Base-by-base conservation (phyloP, 2,113 vertebrate genomes). In the Tretioscincus oriximinensis region DNA sequence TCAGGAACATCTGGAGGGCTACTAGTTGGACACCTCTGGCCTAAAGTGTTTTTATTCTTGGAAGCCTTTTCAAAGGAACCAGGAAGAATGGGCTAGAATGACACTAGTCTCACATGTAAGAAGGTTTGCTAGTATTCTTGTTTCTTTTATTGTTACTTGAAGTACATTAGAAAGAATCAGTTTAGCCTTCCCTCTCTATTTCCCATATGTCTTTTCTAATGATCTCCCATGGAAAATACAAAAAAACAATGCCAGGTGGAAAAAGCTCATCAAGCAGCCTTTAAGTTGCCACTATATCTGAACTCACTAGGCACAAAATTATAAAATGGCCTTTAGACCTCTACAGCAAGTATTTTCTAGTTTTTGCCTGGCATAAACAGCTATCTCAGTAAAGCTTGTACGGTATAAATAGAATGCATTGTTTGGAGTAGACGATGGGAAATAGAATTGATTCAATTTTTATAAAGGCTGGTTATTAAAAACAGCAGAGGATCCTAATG, bases 391-490 rank as follows among this genome's bases (percentile, higher is more conserved):
- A 47, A 76, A 76, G 51, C 65, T 69, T 35, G 63, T 47, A 26
- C 1, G 51, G n/a, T 61, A 68, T 61, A 68, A 68, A 75, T 26
- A 47, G 51, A 70, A 58, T 69, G 24, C 87, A 73, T 29, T n/a
- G 28, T 84, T 85, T 86, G 49, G 45, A 87, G 65, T 63, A 81
- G 81, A n/a, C 28, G 41, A 14, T 79, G 71, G 84, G 72, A 87
- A 69, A 35, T 82, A 49, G n/a, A n/a, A 49, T 84, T 86, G 76
- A 83, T 90, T 90, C 64, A 77, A 28, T 49, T 66, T 81, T 45
- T 72, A 81, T 47, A 88, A 91, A 29, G 82, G 7, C 24, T 24
- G 74, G 29, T 83, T 41, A 65, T 86, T 87, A 35, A 77, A 72
- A 65, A 71, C 1, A n/a, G 14, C 81, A 22, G 58, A 22, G 12